phyloP scores from a whole-genome alignment of 2,113 vertebrate species.

The Rhadina sibilatrix region DNA sequence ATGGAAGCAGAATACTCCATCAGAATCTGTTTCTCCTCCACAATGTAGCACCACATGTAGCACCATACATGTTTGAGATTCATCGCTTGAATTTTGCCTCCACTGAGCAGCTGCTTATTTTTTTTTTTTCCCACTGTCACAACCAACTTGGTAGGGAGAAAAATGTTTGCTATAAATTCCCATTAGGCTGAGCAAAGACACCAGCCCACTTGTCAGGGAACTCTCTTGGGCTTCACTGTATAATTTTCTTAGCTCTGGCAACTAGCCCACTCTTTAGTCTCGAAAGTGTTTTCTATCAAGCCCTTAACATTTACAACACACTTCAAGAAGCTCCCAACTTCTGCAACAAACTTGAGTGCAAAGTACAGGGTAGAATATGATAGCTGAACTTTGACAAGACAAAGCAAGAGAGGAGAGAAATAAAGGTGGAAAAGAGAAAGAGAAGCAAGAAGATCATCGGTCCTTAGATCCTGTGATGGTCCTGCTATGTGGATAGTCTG shows the following conservation, averaged over 20 bases:
- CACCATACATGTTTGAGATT: not conserved
- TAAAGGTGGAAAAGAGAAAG: not conserved
- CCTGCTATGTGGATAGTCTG: not conserved
- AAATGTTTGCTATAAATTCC: not conserved
- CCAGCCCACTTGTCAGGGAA: not conserved
- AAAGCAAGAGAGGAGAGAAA: not conserved
- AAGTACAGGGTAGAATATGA: not conserved
- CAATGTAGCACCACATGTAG: not conserved
- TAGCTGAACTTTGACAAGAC: not conserved
- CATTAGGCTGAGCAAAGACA: not conserved
- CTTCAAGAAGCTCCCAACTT: not conserved
- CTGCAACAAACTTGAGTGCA: not conserved
- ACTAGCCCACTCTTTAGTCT: not conserved
- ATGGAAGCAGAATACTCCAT: not conserved
- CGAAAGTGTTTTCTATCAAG: not conserved
- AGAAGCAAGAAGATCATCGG: not conserved
- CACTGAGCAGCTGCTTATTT: not conserved
- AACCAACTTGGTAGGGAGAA: not conserved
- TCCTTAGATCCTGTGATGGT: rapidly evolving
- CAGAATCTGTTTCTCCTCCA: not conserved
- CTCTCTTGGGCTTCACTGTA: not conserved
- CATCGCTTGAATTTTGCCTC: not conserved
- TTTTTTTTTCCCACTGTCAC: not conserved
- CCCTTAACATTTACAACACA: not conserved
- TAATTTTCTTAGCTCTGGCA: not conserved